Conservation (phyloP, 2,888 invertebrate species). For the Cerceris rybyensis region DNA sequence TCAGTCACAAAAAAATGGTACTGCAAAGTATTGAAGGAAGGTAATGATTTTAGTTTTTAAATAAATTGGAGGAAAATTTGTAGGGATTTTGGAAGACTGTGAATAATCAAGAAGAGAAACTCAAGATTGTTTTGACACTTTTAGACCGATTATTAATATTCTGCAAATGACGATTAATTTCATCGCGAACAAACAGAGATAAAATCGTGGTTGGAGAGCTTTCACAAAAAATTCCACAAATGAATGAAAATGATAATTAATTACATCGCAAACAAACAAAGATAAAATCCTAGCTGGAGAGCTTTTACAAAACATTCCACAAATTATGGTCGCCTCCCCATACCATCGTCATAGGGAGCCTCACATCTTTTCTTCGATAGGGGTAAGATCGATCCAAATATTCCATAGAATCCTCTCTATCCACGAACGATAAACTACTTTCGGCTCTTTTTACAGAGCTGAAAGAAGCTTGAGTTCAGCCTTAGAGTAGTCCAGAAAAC, state of each 20-base stretch:
- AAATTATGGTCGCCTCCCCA: slow-evolving; percentile 34
- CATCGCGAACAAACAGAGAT: neutral
- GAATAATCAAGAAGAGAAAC: too few relatives aligned
- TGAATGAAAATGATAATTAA: slow-evolving; percentile 44
- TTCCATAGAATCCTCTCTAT: slow-evolving; percentile 53
- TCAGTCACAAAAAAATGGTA: too few relatives aligned
- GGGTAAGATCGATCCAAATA: slow-evolving; percentile 47
- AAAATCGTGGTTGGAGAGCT: slow-evolving; percentile 9
- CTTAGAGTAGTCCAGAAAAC: slow-evolving; percentile 35
- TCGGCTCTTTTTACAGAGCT: slow-evolving; percentile 48
- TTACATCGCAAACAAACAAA: neutral
- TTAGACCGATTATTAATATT: neutral
- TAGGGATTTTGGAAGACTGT: too few relatives aligned
- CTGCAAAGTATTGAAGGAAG: too few relatives aligned
- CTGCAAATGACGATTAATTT: slow-evolving; percentile 43
- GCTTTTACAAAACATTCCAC: slow-evolving; percentile 48
- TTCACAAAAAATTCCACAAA: slow-evolving; percentile 50
- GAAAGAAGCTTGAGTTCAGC: slow-evolving; percentile 45
- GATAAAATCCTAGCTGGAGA: slow-evolving; percentile 12
- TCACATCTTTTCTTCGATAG: neutral
- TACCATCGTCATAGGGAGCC: neutral
- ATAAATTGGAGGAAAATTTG: too few relatives aligned
- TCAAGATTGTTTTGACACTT: too few relatives aligned
- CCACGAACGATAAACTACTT: slow-evolving; percentile 55
- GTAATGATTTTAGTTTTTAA: too few relatives aligned